Evolutionary conservation across 2,113 vertebrate species (phyloP).

Genomic region (Chrysemys picta): DNA sequence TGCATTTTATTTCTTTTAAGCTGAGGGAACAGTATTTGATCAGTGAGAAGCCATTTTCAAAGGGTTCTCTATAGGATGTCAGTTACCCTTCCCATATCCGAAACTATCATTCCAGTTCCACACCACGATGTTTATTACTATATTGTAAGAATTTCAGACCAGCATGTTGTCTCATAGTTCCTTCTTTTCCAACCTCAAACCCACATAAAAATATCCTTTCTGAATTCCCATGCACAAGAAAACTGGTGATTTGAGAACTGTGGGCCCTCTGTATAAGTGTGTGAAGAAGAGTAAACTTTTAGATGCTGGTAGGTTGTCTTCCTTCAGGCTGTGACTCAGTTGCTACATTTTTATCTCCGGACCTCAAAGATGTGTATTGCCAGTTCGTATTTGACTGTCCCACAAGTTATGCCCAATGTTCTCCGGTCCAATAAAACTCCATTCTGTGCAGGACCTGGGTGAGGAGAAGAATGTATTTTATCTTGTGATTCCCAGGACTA

Average conservation of each 20-base stretch:
- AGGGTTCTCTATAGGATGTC: neutral
- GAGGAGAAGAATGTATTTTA: neutral
- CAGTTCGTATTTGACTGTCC: neutral
- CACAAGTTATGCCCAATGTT: accelerated
- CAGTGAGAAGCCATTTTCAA: neutral
- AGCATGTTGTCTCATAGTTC: neutral
- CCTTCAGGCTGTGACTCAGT: neutral
- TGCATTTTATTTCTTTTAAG: neutral
- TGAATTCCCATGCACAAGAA: neutral
- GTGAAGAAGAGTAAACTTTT: neutral
- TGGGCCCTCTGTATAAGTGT: neutral
- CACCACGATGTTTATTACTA: accelerated
- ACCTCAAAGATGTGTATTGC: neutral
- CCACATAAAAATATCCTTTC: neutral
- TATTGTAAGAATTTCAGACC: neutral
- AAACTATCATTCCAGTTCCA: neutral
- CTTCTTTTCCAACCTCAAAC: neutral
- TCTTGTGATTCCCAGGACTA: neutral
- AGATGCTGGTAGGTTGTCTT: neutral
- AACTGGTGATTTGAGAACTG: neutral
- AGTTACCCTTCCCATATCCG: neutral
- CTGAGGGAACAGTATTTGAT: neutral
- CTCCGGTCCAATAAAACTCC: neutral
- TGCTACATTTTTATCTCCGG: neutral
- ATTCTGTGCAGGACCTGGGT: neutral